These are phyloP conservation scores for Drosophila repleta DNA, from an alignment of 1,140 invertebrate species.

Conservation along the genomic window DNA sequence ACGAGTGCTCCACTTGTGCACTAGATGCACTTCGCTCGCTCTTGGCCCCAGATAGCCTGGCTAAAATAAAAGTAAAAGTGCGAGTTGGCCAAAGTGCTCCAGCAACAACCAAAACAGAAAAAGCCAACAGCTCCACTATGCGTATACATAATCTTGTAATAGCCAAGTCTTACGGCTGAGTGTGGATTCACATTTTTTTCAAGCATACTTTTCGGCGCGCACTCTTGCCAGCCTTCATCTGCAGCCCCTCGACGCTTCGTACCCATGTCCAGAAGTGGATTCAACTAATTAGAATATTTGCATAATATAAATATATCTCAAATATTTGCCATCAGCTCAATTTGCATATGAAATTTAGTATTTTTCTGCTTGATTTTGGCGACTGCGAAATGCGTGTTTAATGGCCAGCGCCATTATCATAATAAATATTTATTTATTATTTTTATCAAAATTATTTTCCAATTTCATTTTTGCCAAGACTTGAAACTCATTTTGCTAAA, in stretches of 20 bases:
- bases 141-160: constrained; percentile 8
- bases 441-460: no score
- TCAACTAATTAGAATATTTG: neutral
- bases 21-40: constrained; percentile 31
- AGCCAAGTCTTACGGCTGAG: constrained; percentile 23
- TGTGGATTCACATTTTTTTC: constrained; percentile 8
- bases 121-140: neutral
- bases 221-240: neutral
- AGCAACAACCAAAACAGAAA: no score
- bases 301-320: neutral
- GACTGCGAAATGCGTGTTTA: no score
- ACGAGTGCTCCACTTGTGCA: constrained; percentile 59
- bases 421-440: no score
- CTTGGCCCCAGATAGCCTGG: constrained; percentile 22
- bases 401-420: no score
- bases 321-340: neutral
- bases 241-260: neutral
- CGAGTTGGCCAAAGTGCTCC: constrained; percentile 2
- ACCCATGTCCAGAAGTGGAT: neutral
- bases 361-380: no score
- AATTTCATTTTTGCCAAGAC: no score
- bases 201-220: neutral
- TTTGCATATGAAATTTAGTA: no score
- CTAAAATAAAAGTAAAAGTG: constrained; percentile 36
- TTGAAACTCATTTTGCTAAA: no score